Conservation (phyloP, 2,113 vertebrate genomes). For the Tenebrosternarchus preto region DNA sequence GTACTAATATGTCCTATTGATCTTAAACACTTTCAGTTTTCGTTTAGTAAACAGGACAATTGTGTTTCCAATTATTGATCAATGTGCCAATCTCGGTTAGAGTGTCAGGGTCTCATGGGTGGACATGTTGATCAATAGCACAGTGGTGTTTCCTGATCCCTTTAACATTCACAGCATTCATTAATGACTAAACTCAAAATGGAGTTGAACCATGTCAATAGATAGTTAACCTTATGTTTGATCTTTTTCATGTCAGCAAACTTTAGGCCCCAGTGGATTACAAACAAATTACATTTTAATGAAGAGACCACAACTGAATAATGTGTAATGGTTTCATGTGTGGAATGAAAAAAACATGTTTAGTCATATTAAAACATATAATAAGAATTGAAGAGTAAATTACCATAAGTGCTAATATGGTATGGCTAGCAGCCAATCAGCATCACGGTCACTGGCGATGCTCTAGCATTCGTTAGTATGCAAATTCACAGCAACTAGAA, state of each 20-base stretch:
- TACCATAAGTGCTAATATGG: neutral
- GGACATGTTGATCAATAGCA: conserved; percentile 40
- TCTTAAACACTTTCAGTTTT: conserved; percentile 22
- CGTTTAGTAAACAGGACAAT: conserved; percentile 23
- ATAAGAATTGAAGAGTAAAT: neutral
- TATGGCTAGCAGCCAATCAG: neutral
- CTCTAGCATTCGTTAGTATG: neutral
- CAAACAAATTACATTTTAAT: neutral
- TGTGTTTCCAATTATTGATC: conserved; percentile 29
- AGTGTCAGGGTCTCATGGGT: neutral
- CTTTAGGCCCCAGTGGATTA: neutral
- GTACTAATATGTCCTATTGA: conserved; percentile 21
- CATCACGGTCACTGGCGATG: neutral
- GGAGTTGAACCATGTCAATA: neutral
- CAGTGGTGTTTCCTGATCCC: neutral
- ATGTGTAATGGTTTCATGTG: neutral
- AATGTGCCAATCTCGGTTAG: conserved; percentile 6
- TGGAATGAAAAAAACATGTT: neutral
- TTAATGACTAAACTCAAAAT: neutral
- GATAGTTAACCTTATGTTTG: neutral
- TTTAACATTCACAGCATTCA: neutral
- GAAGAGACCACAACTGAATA: neutral
- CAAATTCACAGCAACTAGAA: no score
- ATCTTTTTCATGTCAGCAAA: neutral
- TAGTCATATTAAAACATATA: neutral